A percentile compares a stretch with the other conserved stretches of the same genome.
Evolutionary conservation across 1,140 invertebrate genomes (phyloP).

Genomic region (Acromyrmex charruanus): DNA sequence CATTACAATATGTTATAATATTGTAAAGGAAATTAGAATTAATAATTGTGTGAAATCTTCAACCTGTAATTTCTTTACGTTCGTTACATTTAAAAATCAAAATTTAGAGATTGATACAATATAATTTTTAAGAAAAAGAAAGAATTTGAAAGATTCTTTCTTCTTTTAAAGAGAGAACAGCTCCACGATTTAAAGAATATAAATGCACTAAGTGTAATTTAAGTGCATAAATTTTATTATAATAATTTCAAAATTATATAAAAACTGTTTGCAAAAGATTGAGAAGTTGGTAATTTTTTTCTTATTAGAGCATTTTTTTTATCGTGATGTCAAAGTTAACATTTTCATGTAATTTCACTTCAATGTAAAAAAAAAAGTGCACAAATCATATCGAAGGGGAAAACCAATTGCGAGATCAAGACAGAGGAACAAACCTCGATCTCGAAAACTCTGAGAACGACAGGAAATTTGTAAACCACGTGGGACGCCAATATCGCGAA

Average conservation of each 20-base stretch:
- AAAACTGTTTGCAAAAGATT: not conserved
- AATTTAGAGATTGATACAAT: not conserved
- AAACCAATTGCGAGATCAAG: constrained; percentile 38
- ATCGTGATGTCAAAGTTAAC: not conserved
- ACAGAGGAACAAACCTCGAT: constrained; percentile 40
- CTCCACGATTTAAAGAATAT: not conserved
- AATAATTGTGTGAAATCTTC: not conserved
- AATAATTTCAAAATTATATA: constrained; percentile 16
- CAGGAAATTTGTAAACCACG: constrained; percentile 46
- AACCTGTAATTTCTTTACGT: not conserved
- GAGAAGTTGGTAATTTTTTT: too few relatives aligned
- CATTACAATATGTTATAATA: too few relatives aligned
- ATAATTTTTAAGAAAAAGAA: not conserved
- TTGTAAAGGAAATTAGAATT: not conserved
- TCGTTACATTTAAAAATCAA: not conserved
- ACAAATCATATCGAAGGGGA: not conserved
- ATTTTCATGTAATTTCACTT: constrained; percentile 24
- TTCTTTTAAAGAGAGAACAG: not conserved
- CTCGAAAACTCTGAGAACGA: constrained; percentile 31
- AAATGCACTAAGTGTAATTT: not conserved
- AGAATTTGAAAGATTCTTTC: not conserved
- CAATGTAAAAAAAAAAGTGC: not conserved
- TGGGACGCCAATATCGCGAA: constrained; percentile 53
- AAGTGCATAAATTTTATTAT: not conserved
- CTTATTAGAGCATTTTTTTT: not conserved